A percentile compares a stretch with the other conserved stretches of the same genome.
phyloP scores from a whole-genome alignment of 37 sponge, comb jelly and placozoan species.

The Mnemiopsis leidyi region DNA sequence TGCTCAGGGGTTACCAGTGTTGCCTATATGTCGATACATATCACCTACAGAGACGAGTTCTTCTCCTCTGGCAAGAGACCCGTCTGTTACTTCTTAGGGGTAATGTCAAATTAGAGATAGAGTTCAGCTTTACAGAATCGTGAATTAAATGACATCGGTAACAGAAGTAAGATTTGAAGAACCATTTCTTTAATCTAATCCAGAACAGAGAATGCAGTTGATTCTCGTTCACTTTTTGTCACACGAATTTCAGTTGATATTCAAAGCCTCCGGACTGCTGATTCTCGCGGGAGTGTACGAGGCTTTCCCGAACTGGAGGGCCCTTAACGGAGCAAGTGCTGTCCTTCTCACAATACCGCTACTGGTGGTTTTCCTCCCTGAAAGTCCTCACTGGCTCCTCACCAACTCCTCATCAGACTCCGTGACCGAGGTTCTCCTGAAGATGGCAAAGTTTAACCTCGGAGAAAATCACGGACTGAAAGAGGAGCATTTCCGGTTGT shows the following conservation, averaged over 20 bases:
- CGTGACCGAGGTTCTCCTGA: neutral
- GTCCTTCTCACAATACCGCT: neutral
- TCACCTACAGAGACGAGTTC: constrained; percentile 6
- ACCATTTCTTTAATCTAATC: too few species aligned
- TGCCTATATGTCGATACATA: neutral
- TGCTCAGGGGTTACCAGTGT: neutral
- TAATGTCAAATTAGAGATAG: too few species aligned
- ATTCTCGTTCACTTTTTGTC: too few species aligned
- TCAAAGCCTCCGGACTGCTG: neutral
- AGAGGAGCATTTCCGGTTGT: neutral
- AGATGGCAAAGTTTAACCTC: neutral
- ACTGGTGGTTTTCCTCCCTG: neutral
- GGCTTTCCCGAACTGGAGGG: neutral
- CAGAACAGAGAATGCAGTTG: too few species aligned
- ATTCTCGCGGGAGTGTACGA: neutral
- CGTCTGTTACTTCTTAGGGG: neutral
- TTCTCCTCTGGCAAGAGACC: neutral
- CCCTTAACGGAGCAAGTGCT: neutral
- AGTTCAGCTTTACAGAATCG: too few species aligned
- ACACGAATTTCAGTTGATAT: neutral
- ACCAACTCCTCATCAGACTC: neutral
- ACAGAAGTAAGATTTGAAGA: too few species aligned
- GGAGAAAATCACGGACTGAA: neutral
- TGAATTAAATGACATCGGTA: too few species aligned
- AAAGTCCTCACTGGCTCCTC: constrained; percentile 8